Evolutionary conservation across 2,797 vertebrate species (phyloP).

Genomic region (Sarcoramphus papa): DNA sequence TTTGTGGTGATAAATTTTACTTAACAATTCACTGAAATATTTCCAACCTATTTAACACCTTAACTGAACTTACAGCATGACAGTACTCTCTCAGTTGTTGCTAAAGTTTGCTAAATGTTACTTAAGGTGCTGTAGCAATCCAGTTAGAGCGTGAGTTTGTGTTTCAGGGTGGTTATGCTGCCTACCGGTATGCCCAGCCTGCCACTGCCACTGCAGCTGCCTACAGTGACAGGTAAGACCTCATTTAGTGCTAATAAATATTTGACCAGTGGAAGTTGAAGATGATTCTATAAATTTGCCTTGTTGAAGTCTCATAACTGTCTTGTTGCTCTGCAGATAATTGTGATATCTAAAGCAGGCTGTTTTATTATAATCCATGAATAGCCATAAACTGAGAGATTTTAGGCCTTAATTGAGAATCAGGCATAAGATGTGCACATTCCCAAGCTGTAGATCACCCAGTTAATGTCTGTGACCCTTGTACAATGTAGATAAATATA

Average conservation of each 20-base stretch:
- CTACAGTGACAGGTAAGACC: constrained; percentile 97
- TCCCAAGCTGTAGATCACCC: not conserved
- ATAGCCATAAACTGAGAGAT: constrained; percentile 10
- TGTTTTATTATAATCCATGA: constrained; percentile 44
- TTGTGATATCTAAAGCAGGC: constrained; percentile 40
- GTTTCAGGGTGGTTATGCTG: constrained; percentile 91
- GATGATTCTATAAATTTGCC: constrained; percentile 16
- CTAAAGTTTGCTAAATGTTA: not conserved
- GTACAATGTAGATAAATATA: not conserved
- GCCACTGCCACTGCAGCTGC: constrained; percentile 93
- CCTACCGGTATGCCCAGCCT: constrained; percentile 95
- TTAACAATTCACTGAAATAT: not conserved
- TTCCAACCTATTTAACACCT: not conserved
- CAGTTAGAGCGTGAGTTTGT: constrained; percentile 61
- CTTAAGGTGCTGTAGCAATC: not conserved
- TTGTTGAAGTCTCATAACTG: constrained; percentile 65
- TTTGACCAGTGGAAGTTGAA: constrained; percentile 10
- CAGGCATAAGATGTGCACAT: not conserved
- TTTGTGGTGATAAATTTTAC: not conserved
- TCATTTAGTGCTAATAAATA: constrained; percentile 5
- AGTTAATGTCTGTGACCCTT: not conserved
- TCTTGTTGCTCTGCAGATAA: constrained; percentile 61
- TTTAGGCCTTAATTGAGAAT: constrained; percentile 47
- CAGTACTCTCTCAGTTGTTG: not conserved
- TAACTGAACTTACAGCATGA: not conserved